Base-by-base conservation (phyloP, 92 coral and sea anemone genomes). In the Palythoa grandiflora region DNA sequence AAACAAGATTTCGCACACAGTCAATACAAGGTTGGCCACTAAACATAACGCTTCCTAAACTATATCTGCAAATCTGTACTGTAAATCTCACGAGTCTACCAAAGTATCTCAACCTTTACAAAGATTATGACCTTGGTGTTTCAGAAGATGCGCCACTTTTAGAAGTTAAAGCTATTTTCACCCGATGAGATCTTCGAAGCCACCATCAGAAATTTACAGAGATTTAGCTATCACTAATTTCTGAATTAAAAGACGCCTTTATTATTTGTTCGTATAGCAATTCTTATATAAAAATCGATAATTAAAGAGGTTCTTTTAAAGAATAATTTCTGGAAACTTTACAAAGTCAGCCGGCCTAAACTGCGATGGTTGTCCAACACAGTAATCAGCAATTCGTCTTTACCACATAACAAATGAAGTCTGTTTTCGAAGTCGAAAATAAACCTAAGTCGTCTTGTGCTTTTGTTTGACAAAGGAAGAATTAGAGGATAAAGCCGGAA, bases 381-480 rank as follows among this genome's bases (percentile, higher is more conserved):
- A 71, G 5, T 71, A 73, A 73, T 73, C n/a, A 13, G 78, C 78
- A 28, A 37, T 44, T 7, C 39, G 78, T 12, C 35, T 38, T 73
- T 19, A 28, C 51, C 44, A 40, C 54, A 3, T 20, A 14, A 17
- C 19, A 70, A 6, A 28, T 9, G 75, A 9, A 37, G 75, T 14
- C 14, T 20, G 53, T 38, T 13, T 20, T 50, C 3, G 38, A 80
- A 38, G 55, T 52, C 38, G 52, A 37, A 11, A 61, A 38, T 38
- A 38, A 15, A 9, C 19, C 57, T n/a, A 5, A 16, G 48, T 71
- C 40, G 35, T 38, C 51, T 79, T 28, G 14, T 9, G 84, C 38
- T 12, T 61, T 79, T 79, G 73, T 38, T 79, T 79, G 74, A 20
- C n/a, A 77, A 77, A 68, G 80, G 50, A 68, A 68, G 2, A 19